phyloP scores from a whole-genome alignment of 30 jellyfish, hydroid and myxozoan species.

The Sanderia malayensis region DNA sequence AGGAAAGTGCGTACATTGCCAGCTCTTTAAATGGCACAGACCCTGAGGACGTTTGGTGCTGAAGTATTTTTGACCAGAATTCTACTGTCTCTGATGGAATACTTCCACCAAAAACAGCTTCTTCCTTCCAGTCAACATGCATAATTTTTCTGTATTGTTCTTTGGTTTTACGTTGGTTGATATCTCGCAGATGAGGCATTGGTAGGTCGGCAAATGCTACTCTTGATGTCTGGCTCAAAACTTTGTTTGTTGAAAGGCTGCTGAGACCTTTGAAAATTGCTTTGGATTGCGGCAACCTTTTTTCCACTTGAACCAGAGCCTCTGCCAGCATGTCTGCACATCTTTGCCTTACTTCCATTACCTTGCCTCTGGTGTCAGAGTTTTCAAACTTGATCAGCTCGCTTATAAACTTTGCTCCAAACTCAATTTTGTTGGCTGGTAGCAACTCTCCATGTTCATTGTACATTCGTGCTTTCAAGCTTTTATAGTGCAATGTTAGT shows the following conservation, averaged over 20 bases:
- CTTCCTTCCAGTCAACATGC: constrained; percentile 57
- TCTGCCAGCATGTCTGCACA: constrained; percentile 33
- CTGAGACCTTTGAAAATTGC: constrained; percentile 52
- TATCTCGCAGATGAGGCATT: constrained; percentile 39
- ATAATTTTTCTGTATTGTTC: constrained; percentile 44
- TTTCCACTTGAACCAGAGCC: constrained; percentile 49
- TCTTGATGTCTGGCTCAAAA: constrained; percentile 52
- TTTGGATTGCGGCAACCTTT: constrained; percentile 55
- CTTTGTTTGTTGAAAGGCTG: constrained; percentile 41
- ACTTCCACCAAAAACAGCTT: constrained; percentile 34
- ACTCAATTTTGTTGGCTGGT: constrained; percentile 26
- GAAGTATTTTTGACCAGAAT: constrained; percentile 59
- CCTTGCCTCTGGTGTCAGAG: constrained; percentile 10
- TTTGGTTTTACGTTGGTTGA: constrained; percentile 30
- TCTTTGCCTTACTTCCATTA: constrained; percentile 24
- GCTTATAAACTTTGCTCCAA: constrained; percentile 48
- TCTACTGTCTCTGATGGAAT: constrained; percentile 31
- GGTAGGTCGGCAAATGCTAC: constrained; percentile 46
- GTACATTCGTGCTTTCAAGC: constrained; percentile 37
- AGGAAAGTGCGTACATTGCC: constrained; percentile 54
- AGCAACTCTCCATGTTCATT: constrained; percentile 29
- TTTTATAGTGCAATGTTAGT: constrained; percentile 33
- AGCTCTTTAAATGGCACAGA: constrained; percentile 41
- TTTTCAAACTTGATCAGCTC: constrained; percentile 21
- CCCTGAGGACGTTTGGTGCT: constrained; percentile 39